Evolutionary conservation across 1,140 invertebrate species (phyloP).

Genomic region (Pristionchus pacificus): DNA sequence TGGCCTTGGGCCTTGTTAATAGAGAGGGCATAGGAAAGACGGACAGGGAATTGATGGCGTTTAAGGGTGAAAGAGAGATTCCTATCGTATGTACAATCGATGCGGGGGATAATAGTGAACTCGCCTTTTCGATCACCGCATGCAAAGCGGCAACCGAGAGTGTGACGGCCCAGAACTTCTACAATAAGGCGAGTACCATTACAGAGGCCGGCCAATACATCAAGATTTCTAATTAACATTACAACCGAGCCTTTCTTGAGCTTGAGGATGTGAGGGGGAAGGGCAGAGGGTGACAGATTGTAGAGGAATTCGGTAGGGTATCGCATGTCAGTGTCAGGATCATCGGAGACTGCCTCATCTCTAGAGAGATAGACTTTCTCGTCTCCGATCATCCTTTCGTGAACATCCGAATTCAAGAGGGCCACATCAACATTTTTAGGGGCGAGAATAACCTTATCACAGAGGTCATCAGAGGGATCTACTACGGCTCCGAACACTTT

Average conservation of each 20-base stretch:
- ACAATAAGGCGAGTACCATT: constrained; percentile 25
- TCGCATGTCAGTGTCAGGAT: constrained; percentile 9
- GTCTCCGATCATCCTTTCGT: not conserved
- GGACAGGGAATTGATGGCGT: constrained; percentile 58
- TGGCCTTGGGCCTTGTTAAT: constrained; percentile 64
- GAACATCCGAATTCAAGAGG: constrained; percentile 6
- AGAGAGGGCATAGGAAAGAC: constrained; percentile 63
- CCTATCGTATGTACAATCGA: constrained; percentile 12
- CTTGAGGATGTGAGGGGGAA: constrained; percentile 26
- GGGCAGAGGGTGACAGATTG: not conserved
- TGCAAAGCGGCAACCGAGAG: constrained; percentile 4
- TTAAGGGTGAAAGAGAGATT: constrained; percentile 15
- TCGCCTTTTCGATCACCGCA: constrained; percentile 8
- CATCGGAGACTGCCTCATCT: constrained; percentile 1
- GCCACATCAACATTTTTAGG: constrained; percentile 3
- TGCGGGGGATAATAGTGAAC: constrained; percentile 30
- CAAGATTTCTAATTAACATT: constrained; percentile 28
- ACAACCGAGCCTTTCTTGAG: constrained; percentile 28
- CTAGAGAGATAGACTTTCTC: constrained; percentile 1
- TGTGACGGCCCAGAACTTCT: not conserved
- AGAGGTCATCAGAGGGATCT: not conserved
- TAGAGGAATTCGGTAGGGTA: constrained; percentile 10
- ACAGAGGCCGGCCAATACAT: constrained; percentile 24
- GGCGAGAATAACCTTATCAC: constrained; percentile 3
- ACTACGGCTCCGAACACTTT: constrained; percentile 3